A percentile compares a stretch with the other conserved stretches of the same genome.
These are phyloP conservation scores for Anguilla marmorata DNA, from an alignment of 2,797 vertebrate species.

Conservation along the genomic window DNA sequence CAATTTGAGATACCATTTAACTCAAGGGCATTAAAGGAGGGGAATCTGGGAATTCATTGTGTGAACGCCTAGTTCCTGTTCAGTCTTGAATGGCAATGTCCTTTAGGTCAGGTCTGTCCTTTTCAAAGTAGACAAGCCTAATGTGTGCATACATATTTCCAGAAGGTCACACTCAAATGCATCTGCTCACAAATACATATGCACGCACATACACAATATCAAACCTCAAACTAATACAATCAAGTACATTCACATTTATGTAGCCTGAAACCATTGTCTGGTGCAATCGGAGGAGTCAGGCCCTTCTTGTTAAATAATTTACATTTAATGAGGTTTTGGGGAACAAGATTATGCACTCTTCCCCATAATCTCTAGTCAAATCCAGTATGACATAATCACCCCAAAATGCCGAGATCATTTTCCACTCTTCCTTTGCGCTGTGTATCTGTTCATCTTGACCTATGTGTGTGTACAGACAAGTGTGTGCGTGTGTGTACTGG, in stretches of 20 bases:
- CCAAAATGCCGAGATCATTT: constrained; percentile 40
- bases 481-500: constrained; percentile 52
- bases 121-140: not conserved
- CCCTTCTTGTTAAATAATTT: constrained; percentile 19
- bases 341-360: constrained; percentile 24
- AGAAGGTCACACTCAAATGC: not conserved
- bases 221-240: not conserved
- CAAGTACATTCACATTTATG: not conserved
- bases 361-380: constrained; percentile 36
- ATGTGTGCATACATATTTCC: not conserved
- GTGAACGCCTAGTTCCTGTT: not conserved
- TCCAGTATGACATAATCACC: constrained; percentile 51
- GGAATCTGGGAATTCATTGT: not conserved
- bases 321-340: constrained; percentile 23
- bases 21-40: not conserved
- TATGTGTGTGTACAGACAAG: constrained; percentile 32
- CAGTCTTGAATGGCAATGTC: not conserved
- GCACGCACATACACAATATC: not conserved
- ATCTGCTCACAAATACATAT: not conserved
- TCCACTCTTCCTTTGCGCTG: constrained; percentile 25
- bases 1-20: not conserved
- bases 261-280: not conserved
- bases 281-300: not conserved
- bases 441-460: not conserved
- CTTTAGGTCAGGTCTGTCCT: not conserved